A percentile compares a stretch with the other conserved stretches of the same genome.
Conservation (phyloP, 2,888 invertebrate genomes). For the Blastobasis lacticolella region DNA sequence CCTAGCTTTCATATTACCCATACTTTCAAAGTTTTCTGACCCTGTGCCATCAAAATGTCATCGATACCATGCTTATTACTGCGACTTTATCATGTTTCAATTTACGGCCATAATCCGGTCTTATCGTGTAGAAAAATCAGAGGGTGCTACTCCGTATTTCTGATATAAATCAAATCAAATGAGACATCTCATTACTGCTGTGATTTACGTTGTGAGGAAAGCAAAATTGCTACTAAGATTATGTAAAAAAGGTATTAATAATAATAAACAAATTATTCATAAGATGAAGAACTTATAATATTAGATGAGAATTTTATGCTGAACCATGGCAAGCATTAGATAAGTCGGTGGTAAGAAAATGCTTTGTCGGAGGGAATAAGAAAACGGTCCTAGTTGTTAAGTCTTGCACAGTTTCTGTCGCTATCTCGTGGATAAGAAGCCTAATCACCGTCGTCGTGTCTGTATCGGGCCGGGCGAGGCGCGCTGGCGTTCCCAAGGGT, state of each 20-base stretch:
- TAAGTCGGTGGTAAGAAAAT: slow-evolving; percentile 67
- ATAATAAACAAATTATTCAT: no score
- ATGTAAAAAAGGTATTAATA: no score
- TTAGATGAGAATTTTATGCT: slow-evolving; percentile 64
- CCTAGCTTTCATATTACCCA: not conserved
- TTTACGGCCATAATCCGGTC: slow-evolving; percentile 68
- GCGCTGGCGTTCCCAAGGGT: slow-evolving; percentile 64
- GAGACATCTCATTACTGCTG: slow-evolving; percentile 60
- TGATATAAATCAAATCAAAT: slow-evolving; percentile 60
- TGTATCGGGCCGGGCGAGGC: slow-evolving; percentile 66
- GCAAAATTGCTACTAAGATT: no score
- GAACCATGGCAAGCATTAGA: slow-evolving; percentile 52
- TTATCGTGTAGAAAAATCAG: slow-evolving; percentile 70
- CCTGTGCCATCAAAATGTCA: slow-evolving; percentile 39
- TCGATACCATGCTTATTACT: slow-evolving; percentile 64
- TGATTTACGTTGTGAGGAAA: slow-evolving; percentile 7
- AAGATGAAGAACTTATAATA: slow-evolving; percentile 38
- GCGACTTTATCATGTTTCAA: slow-evolving; percentile 73
- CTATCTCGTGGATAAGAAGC: slow-evolving; percentile 73
- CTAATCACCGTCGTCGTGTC: slow-evolving; percentile 74
- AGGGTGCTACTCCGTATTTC: slow-evolving; percentile 38
- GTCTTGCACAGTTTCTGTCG: slow-evolving; percentile 74
- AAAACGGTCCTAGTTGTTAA: slow-evolving; percentile 74
- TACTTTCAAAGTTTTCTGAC: slow-evolving; percentile 17
- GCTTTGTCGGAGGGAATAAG: slow-evolving; percentile 68